Evolutionary conservation across 2,888 invertebrate species (phyloP).

Genomic region (Helobdella robusta): DNA sequence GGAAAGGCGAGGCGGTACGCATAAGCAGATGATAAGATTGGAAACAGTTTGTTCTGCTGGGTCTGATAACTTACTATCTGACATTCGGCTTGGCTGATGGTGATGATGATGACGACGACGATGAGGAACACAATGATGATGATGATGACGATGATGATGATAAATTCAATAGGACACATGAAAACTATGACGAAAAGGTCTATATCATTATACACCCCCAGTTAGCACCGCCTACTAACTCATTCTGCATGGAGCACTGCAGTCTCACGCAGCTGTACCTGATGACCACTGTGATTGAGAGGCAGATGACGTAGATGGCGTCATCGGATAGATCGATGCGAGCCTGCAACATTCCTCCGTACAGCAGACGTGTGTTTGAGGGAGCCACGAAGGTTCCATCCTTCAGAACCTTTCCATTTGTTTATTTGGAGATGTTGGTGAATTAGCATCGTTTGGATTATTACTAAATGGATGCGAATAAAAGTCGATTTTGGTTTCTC

Average conservation of each 20-base stretch:
- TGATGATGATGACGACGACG: background rate
- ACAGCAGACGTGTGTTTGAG: conserved; percentile 35
- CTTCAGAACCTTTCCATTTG: conserved; percentile 38
- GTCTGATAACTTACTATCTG: conserved; percentile 87
- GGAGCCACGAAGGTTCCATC: conserved; percentile 42
- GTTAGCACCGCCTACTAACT: too few relatives aligned
- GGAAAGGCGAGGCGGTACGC: conserved; percentile 61
- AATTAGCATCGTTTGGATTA: too few relatives aligned
- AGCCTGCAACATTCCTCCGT: conserved; percentile 8
- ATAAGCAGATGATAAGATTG: conserved; percentile 69
- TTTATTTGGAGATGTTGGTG: too few relatives aligned
- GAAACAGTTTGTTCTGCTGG: conserved; percentile 83
- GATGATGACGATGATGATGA: conserved; percentile 13
- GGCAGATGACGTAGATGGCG: conserved; percentile 28
- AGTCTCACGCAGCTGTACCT: conserved; percentile 80
- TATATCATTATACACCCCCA: too few relatives aligned
- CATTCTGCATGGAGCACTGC: conserved; percentile 60
- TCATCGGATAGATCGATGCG: conserved; percentile 56
- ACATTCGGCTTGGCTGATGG: conserved; percentile 64
- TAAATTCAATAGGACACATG: too few relatives aligned
- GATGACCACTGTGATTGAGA: conserved; percentile 59
- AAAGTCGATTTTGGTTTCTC: too few relatives aligned
- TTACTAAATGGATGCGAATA: too few relatives aligned
- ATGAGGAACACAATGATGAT: conserved; percentile 2
- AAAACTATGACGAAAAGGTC: too few relatives aligned